Evolutionary conservation across 30 jellyfish, hydroid and myxozoan species (phyloP).

Genomic region (Aurelia aurita complex sp. Pacific): DNA sequence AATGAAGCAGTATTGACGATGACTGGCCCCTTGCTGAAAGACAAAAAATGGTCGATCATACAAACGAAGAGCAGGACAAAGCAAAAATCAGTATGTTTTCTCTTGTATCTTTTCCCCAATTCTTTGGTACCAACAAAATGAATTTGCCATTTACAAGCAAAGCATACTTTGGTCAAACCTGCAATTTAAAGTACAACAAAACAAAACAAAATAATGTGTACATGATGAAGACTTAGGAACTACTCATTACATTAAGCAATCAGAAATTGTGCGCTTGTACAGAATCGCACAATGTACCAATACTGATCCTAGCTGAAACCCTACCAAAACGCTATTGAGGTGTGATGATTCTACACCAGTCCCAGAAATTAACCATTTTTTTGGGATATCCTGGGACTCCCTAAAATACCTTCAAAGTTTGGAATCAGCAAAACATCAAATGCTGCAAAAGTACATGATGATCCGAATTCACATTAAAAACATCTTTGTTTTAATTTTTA

Average conservation of each 20-base stretch:
- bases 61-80: constrained; percentile 24
- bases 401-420: neutral
- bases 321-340: no score
- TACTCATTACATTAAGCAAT: neutral
- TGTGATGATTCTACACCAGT: no score
- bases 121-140: constrained; percentile 13
- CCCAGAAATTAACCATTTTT: neutral
- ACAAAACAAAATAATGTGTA: neutral
- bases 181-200: neutral
- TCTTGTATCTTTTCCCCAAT: constrained; percentile 5
- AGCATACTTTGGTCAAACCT: neutral
- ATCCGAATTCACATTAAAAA: neutral
- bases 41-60: constrained; percentile 23
- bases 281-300: no score
- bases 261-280: no score
- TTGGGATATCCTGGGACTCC: neutral
- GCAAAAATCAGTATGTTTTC: constrained; percentile 21
- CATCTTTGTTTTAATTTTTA: constrained; percentile 6
- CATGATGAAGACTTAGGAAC: neutral
- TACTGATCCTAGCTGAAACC: no score
- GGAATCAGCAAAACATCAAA: neutral
- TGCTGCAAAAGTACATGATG: no score
- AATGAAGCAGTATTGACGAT: constrained; percentile 17
- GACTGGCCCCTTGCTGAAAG: constrained; percentile 40
- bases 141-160: constrained; percentile 2